Evolutionary conservation across 2,113 vertebrate genomes (phyloP).

Genomic region (Hippocampus guttulatus): DNA sequence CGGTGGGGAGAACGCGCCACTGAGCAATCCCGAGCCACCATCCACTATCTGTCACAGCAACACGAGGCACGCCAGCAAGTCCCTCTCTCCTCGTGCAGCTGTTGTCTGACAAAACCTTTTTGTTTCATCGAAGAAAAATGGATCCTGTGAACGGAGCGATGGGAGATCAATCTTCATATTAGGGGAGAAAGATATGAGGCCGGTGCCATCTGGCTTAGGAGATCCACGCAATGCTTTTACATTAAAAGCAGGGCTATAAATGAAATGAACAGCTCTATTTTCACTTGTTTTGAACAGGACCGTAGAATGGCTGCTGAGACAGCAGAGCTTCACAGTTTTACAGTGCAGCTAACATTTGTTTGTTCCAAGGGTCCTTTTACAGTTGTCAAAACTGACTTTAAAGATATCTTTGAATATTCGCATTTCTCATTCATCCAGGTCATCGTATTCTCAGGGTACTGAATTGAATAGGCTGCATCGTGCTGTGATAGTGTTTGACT

Average conservation of each 20-base stretch:
- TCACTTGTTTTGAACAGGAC: conserved; percentile 24
- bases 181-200: conserved; percentile 12
- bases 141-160: conserved; percentile 28
- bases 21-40: conserved; percentile 50
- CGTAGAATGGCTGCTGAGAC: neutral
- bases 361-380: no score
- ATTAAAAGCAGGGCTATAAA: conserved; percentile 12
- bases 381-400: no score
- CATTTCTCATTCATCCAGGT: no score
- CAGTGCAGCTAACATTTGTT: neutral
- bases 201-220: conserved; percentile 21
- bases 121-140: conserved; percentile 20
- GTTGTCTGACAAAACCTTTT: conserved; percentile 40
- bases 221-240: conserved; percentile 18
- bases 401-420: no score
- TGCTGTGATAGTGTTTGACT: no score
- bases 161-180: conserved; percentile 30
- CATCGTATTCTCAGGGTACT: no score
- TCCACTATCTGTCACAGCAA: conserved; percentile 57
- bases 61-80: conserved; percentile 36
- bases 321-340: conserved; percentile 17
- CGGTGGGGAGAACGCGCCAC: conserved; percentile 25
- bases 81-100: conserved; percentile 44
- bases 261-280: conserved; percentile 13
- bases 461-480: no score